Conservation (phyloP, 2,797 vertebrate genomes). For the Etheostoma nigrum region DNA sequence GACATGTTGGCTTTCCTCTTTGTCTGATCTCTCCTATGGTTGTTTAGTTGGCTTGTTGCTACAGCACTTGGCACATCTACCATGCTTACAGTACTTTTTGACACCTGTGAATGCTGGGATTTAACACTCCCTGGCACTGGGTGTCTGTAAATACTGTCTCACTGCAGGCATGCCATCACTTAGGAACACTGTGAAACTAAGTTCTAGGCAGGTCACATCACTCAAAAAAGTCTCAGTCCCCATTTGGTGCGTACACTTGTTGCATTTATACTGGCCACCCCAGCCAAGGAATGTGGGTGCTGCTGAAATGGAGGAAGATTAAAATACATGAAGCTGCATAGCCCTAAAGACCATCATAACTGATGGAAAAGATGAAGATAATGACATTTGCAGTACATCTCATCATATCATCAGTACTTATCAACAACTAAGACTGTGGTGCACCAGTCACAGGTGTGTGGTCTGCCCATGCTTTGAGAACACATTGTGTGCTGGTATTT, state of each 20-base stretch:
- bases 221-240: conserved; percentile 28
- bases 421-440: conserved; percentile 3
- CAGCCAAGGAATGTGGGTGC: conserved; percentile 50
- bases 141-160: conserved; percentile 46
- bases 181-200: conserved; percentile 40
- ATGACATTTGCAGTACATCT: background rate
- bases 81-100: conserved; percentile 59
- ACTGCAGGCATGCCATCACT: conserved; percentile 39
- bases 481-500: conserved; percentile 49
- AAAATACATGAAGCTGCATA: conserved; percentile 23
- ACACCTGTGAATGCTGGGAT: conserved; percentile 68
- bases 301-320: conserved; percentile 35
- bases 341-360: conserved; percentile 10
- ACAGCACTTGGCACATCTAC: conserved; percentile 64
- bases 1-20: conserved; percentile 74
- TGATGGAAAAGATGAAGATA: background rate
- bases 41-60: conserved; percentile 64
- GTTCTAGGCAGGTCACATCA: conserved; percentile 27
- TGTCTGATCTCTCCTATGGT: conserved; percentile 59
- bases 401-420: conserved; percentile 20
- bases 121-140: conserved; percentile 61
- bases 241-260: conserved; percentile 6
- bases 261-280: conserved; percentile 31
- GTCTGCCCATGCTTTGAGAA: conserved; percentile 28
- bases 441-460: conserved; percentile 52